A percentile compares a stretch with the other conserved stretches of the same genome.
These are phyloP conservation scores for Thaumetopoea pityocampa DNA, from an alignment of 1,140 invertebrate genomes.

Conservation along the genomic window DNA sequence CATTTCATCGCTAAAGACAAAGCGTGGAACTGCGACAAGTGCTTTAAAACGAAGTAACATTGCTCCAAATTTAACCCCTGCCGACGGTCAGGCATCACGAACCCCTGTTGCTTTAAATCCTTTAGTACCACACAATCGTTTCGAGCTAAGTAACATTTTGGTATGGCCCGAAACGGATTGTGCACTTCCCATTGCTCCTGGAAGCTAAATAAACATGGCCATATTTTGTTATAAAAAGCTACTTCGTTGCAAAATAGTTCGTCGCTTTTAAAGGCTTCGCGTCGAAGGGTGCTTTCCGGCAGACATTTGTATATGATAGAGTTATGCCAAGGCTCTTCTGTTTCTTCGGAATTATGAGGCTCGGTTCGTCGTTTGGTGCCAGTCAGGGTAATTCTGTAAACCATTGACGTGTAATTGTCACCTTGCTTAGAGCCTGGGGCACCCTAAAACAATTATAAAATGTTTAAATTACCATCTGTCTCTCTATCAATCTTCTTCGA, in stretches of 20 bases:
- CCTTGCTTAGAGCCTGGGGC: constrained; percentile 82
- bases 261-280: constrained; percentile 83
- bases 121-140: constrained; percentile 81
- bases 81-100: constrained; percentile 81
- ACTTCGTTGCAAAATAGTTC: constrained; percentile 83
- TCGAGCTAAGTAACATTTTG: constrained; percentile 80
- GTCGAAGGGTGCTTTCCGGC: constrained; percentile 78
- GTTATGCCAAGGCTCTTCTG: constrained; percentile 74
- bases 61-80: constrained; percentile 79
- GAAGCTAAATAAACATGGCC: constrained; percentile 78
- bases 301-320: constrained; percentile 83
- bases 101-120: constrained; percentile 77
- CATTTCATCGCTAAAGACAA: constrained; percentile 80
- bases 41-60: constrained; percentile 77
- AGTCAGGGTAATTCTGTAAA: constrained; percentile 79
- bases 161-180: constrained; percentile 78
- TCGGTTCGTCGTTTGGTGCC: constrained; percentile 70
- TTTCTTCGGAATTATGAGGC: constrained; percentile 48
- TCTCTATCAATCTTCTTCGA: too few species aligned
- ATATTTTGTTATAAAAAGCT: constrained; percentile 82
- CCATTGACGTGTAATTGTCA: constrained; percentile 85
- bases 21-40: constrained; percentile 81
- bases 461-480: too few species aligned
- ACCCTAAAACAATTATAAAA: constrained; percentile 62
- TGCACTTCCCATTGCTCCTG: constrained; percentile 68